Base-by-base conservation (phyloP, 2,113 vertebrate genomes). In the rabbit (Oryctolagus cuniculus) region DNA sequence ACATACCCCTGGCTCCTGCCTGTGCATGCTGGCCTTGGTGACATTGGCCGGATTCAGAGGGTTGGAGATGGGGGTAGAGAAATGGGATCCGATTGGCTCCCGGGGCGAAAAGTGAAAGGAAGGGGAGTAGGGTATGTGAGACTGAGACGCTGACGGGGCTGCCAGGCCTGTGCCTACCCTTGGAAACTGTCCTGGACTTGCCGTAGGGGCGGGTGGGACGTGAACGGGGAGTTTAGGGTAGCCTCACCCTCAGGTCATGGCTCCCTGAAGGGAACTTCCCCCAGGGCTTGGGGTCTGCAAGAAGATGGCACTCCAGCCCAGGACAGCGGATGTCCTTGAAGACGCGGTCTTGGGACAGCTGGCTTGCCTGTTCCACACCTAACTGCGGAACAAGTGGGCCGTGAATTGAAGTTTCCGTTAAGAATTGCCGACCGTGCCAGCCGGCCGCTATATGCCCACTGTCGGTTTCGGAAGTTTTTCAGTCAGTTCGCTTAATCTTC, bases 401-500 rank as follows among this genome's bases (percentile, higher is more conserved):
- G 0, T 25, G 38, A 85, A 53, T n/a, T 86, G n/a, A 49, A 82
- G 1, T 69, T 94, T 86, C 64, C 34, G 75, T 64, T 80, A 67
- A 34, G 77, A 89, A 77, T 36, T 80, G 19, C 36, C 10, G 63
- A 78, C n/a, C 38, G 36, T n/a, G 67, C 69, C 24, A 63, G 29
- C 55, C 55, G 87, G 81, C 5, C 29, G 79, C 38, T 49, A 22
- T 29, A 49, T 72, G 31, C 15, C n/a, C 64, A 49, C 73, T 77
- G 70, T 34, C 67, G 13, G 13, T 77, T 93, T 75, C 63, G 77
- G 84, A 67, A 87, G 8, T 55, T 89, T 86, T 91, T 63, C 22
- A 7, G 69, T 24, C 85, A 91, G 80, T 81, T 38, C 78, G 77
- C 82, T 81, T 84, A 64, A 72, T 90, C 51, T 90, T 78, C 70